Percentiles rank a stretch among this genome's conserved stretches.
Conservation (phyloP, 2,888 invertebrate genomes). For the Eilema caniola region DNA sequence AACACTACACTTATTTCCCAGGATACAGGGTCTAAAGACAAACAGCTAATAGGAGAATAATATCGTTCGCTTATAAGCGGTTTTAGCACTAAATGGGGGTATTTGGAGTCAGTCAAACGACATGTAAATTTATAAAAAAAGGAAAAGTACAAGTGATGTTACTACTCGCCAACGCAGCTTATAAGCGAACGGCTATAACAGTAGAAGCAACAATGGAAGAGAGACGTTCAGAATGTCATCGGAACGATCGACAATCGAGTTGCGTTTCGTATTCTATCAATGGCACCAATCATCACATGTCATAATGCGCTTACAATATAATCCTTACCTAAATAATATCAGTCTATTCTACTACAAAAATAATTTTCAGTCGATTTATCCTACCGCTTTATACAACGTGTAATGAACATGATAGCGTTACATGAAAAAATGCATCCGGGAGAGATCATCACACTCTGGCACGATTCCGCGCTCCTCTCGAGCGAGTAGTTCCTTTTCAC, state of each 20-base stretch:
- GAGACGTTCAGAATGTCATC: slow-evolving; percentile 72
- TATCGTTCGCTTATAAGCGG: slow-evolving; percentile 42
- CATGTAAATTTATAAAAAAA: slow-evolving; percentile 8
- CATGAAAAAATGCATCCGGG: slow-evolving; percentile 74
- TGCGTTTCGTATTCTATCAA: slow-evolving; percentile 84
- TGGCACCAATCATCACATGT: slow-evolving; percentile 87
- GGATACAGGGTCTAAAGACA: slow-evolving; percentile 50
- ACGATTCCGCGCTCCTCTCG: slow-evolving; percentile 60
- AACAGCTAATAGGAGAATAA: slow-evolving; percentile 52
- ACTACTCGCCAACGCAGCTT: slow-evolving; percentile 22
- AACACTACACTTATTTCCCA: slow-evolving; percentile 49
- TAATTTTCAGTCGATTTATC: slow-evolving; percentile 86
- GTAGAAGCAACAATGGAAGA: slow-evolving; percentile 82
- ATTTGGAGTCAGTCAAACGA: neutral
- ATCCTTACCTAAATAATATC: slow-evolving; percentile 80
- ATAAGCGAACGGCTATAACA: slow-evolving; percentile 35
- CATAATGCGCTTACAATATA: slow-evolving; percentile 81
- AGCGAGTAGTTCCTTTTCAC: slow-evolving; percentile 64
- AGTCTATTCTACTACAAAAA: slow-evolving; percentile 87
- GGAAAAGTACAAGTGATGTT: neutral
- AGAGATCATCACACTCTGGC: slow-evolving; percentile 74
- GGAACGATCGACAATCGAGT: slow-evolving; percentile 72
- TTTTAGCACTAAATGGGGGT: neutral
- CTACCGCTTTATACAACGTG: slow-evolving; percentile 78
- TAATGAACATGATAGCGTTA: slow-evolving; percentile 61